Conservation (phyloP, 2,113 vertebrate species). For the Gymnobelideus leadbeateri region DNA sequence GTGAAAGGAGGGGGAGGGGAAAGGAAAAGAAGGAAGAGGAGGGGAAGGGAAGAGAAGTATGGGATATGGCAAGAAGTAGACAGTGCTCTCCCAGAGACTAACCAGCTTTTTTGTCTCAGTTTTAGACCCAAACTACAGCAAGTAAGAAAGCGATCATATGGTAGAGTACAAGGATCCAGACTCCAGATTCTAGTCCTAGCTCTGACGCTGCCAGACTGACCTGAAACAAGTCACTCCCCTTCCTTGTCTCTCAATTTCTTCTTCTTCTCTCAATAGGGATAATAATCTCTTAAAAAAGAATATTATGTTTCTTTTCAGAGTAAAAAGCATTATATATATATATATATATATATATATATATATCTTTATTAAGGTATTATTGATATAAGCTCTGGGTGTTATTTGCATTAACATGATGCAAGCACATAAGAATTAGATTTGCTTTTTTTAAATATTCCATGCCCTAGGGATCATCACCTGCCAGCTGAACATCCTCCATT, state of each 20-base stretch:
- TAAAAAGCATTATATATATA: background rate
- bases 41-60: background rate
- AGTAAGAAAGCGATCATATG: background rate
- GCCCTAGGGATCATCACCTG: background rate
- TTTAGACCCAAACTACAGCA: background rate
- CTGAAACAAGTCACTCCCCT: accelerated
- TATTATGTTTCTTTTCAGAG: background rate
- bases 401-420: background rate
- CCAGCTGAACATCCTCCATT: background rate
- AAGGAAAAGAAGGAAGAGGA: too few relatives aligned
- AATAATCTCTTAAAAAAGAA: background rate
- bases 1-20: too few relatives aligned
- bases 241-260: background rate
- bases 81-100: background rate
- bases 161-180: background rate
- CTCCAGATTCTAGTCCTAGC: background rate
- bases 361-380: background rate
- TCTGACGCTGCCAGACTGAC: background rate
- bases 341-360: too few relatives aligned
- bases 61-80: background rate
- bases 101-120: background rate
- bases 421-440: background rate
- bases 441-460: background rate
- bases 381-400: background rate
- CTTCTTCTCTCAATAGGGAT: background rate